Evolutionary conservation across 2,797 vertebrate genomes (phyloP).

Genomic region (Erpetoichthys calabaricus): DNA sequence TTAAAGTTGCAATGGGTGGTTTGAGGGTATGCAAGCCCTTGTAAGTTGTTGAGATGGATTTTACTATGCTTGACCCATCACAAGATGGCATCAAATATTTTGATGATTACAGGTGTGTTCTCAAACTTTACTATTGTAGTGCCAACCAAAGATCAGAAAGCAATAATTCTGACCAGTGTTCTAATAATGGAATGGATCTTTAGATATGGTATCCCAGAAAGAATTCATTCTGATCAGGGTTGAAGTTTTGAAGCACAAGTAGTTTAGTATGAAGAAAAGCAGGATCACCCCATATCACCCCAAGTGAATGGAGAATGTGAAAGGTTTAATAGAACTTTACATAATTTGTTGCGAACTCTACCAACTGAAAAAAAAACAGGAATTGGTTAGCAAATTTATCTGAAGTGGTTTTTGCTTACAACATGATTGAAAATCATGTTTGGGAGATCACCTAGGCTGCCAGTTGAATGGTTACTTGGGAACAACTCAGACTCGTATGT

Average conservation of each 20-base stretch:
- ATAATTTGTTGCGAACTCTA: neutral
- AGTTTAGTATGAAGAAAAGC: neutral
- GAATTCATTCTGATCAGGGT: neutral
- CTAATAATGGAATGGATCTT: neutral
- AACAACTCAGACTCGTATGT: neutral
- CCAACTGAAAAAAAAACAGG: neutral
- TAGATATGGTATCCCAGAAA: neutral
- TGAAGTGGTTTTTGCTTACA: neutral
- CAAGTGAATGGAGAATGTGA: slow-evolving; percentile 3
- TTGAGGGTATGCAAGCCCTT: too few species aligned
- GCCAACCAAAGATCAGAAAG: neutral
- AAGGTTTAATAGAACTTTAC: neutral
- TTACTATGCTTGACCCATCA: too few species aligned
- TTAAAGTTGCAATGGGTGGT: too few species aligned
- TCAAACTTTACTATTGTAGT: too few species aligned
- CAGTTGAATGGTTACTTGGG: neutral
- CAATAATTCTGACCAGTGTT: neutral
- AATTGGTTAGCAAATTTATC: neutral
- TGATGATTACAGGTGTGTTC: too few species aligned
- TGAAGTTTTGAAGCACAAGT: slow-evolving; percentile 2
- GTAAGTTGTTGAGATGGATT: too few species aligned
- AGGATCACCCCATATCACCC: slow-evolving; percentile 1
- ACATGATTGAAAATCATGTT: neutral
- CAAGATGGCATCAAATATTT: too few species aligned
- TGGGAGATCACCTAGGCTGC: neutral